phyloP scores from a whole-genome alignment of 2,888 invertebrate species.

The Pogonocherus hispidulus region DNA sequence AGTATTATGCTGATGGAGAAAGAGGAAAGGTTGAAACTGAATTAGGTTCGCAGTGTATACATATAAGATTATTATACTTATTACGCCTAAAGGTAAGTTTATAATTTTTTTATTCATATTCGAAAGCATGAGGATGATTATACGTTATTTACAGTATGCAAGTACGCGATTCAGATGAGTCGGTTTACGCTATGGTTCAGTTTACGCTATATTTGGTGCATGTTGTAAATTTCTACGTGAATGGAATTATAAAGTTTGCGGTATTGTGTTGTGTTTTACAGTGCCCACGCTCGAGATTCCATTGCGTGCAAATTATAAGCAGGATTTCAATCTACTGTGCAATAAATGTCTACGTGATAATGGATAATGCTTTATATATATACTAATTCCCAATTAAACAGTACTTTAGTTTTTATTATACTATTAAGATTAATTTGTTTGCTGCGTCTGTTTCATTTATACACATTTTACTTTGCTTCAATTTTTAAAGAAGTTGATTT shows the following conservation, averaged over 20 bases:
- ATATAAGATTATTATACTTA: too few relatives aligned
- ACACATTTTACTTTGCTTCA: too few relatives aligned
- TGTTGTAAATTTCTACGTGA: constrained; percentile 51
- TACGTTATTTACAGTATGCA: constrained; percentile 57
- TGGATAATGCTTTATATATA: neutral
- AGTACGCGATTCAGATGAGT: constrained; percentile 42
- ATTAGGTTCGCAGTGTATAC: too few relatives aligned
- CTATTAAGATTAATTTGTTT: neutral
- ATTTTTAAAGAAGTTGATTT: too few relatives aligned
- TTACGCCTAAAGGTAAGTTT: constrained; percentile 32
- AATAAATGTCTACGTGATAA: constrained; percentile 7
- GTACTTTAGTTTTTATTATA: neutral
- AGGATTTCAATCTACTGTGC: neutral
- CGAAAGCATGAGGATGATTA: constrained; percentile 62
- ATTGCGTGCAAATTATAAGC: constrained; percentile 13
- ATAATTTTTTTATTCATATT: constrained; percentile 54
- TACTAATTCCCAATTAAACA: neutral
- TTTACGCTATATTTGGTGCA: constrained; percentile 59
- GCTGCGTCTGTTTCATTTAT: too few relatives aligned
- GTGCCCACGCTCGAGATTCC: constrained; percentile 33
- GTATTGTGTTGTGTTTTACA: constrained; percentile 12
- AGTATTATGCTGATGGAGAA: too few relatives aligned
- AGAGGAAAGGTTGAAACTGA: too few relatives aligned
- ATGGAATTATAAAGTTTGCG: constrained; percentile 44
- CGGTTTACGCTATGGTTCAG: too few relatives aligned